Conservation (phyloP, 1,140 invertebrate species). For the Bombus soroeensis region DNA sequence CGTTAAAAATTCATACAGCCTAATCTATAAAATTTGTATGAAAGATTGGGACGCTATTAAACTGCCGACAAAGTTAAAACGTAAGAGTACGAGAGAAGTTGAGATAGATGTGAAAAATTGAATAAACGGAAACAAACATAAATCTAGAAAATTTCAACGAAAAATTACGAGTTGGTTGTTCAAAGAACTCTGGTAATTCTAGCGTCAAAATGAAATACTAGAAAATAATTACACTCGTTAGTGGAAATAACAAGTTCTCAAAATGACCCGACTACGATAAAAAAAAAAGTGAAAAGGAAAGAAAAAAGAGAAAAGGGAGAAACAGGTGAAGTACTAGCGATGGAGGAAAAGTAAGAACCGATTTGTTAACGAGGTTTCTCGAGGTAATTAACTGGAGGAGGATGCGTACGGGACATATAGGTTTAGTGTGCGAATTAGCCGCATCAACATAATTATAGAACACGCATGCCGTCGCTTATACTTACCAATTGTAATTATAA, state of each 20-base stretch:
- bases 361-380: slow-evolving; percentile 9
- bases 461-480: slow-evolving; percentile 6
- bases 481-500: slow-evolving; percentile 29
- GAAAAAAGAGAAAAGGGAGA: no score
- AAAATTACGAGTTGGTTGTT: no score
- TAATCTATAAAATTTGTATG: not conserved
- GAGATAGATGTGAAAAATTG: not conserved
- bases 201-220: not conserved
- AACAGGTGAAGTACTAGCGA: not conserved
- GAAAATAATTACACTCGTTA: not conserved
- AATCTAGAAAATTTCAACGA: no score
- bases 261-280: not conserved
- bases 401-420: slow-evolving; percentile 3
- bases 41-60: rapidly evolving
- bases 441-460: slow-evolving; percentile 33
- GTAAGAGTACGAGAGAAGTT: not conserved
- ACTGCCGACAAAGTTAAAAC: no score
- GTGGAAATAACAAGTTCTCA: not conserved
- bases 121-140: not conserved
- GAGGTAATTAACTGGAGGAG: not conserved
- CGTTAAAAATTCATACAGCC: not conserved
- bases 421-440: slow-evolving; percentile 6
- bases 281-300: no score
- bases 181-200: no score
- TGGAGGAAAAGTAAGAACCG: not conserved